Conservation (phyloP, 1,140 invertebrate species). For the Trichoplusia ni region DNA sequence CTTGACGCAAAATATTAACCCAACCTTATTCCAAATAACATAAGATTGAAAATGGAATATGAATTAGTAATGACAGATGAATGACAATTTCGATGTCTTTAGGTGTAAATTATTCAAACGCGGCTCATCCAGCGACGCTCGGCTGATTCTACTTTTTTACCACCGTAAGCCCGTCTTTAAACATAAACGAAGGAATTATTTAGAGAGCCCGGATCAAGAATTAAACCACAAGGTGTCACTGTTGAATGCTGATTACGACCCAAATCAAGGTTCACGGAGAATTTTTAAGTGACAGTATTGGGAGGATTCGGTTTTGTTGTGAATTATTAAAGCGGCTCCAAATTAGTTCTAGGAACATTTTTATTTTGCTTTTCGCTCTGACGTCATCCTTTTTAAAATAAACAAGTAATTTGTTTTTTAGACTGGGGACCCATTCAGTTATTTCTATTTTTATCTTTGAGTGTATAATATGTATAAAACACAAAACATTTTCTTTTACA, state of each 20-base stretch:
- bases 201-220: conserved; percentile 52
- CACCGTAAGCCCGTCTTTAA: conserved; percentile 53
- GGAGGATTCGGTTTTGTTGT: conserved; percentile 8
- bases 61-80: neutral
- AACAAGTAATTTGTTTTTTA: too few relatives aligned
- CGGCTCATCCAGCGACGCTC: conserved; percentile 56
- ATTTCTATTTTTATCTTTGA: too few relatives aligned
- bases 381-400: neutral
- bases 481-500: too few relatives aligned
- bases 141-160: conserved; percentile 60
- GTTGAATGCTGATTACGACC: conserved; percentile 44
- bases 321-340: conserved; percentile 2
- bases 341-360: neutral
- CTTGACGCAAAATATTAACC: neutral
- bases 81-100: conserved; percentile 54
- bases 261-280: conserved; percentile 28
- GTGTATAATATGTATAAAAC: too few relatives aligned
- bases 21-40: conserved; percentile 3
- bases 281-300: conserved; percentile 28
- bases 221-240: conserved; percentile 50
- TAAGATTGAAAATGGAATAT: conserved; percentile 2
- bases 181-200: conserved; percentile 59
- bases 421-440: too few relatives aligned
- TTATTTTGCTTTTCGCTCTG: neutral
- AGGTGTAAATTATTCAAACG: conserved; percentile 73